These are phyloP conservation scores for Dicaeum eximium DNA, from an alignment of 2,113 vertebrate genomes.

Conservation along the genomic window DNA sequence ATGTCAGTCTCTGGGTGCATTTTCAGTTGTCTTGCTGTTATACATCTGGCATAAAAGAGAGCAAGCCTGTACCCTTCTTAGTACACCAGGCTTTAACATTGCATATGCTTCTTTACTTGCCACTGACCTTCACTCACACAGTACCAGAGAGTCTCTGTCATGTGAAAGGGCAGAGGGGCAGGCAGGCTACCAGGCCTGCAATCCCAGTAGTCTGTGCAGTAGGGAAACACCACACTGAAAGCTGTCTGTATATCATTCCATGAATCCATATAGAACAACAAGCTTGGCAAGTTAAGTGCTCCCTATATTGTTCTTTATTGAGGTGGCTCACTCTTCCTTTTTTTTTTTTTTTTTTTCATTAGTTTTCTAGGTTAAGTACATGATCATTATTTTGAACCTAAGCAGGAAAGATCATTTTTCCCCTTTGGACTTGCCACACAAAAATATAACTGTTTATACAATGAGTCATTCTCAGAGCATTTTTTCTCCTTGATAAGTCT, in stretches of 20 bases:
- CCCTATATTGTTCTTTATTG: background rate
- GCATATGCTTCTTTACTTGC: background rate
- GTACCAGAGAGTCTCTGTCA: background rate
- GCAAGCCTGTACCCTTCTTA: background rate
- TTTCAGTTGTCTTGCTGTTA: background rate
- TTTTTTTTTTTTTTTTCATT: background rate
- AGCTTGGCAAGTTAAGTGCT: background rate
- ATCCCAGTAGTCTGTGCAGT: background rate
- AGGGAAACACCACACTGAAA: background rate
- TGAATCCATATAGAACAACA: background rate
- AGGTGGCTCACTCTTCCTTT: background rate
- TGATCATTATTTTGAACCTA: background rate
- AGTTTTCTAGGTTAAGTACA: background rate
- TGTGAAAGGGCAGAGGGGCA: background rate
- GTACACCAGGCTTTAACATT: background rate
- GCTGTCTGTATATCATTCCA: background rate
- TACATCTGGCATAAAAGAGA: background rate
- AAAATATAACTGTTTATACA: background rate
- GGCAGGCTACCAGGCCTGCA: background rate
- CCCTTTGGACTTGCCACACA: background rate
- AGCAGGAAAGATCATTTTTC: background rate
- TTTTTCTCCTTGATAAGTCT: background rate
- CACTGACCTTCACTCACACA: background rate
- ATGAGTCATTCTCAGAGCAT: background rate
- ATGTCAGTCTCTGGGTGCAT: background rate